Conservation (phyloP, 2,113 vertebrate genomes). For the Chloropsis hardwickii region DNA sequence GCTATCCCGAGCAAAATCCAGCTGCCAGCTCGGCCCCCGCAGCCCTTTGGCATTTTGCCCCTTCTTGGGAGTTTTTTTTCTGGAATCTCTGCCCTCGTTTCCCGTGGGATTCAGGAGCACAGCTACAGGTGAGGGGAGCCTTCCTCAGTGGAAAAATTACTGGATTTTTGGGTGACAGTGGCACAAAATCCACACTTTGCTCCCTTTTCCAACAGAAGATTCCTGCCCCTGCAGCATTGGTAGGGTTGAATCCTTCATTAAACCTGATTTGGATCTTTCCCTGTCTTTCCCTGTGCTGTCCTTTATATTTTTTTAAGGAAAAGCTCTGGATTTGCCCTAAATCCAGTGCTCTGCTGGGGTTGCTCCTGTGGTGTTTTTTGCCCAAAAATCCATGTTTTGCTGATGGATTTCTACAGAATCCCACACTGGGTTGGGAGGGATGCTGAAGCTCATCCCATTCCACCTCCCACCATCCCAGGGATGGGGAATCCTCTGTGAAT, state of each 20-base stretch:
- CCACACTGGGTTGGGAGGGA: background rate
- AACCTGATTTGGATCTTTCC: accelerated
- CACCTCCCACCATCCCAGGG: background rate
- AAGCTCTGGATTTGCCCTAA: background rate
- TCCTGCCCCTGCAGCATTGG: accelerated
- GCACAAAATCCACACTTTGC: background rate
- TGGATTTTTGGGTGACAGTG: background rate
- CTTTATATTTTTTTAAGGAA: background rate
- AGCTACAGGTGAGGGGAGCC: background rate
- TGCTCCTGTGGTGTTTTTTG: accelerated
- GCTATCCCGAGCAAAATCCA: background rate
- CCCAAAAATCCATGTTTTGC: accelerated
- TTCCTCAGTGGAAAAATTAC: background rate
- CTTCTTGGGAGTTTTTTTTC: background rate
- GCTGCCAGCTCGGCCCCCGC: background rate
- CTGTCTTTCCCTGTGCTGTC: accelerated
- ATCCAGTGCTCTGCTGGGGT: accelerated
- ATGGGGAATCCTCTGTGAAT: background rate
- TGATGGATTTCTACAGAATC: background rate
- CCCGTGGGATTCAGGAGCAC: background rate
- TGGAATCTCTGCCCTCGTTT: background rate
- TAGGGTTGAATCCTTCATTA: background rate
- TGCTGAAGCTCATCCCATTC: background rate
- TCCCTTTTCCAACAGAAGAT: background rate
- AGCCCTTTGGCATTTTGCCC: background rate